A percentile compares a stretch with the other conserved stretches of the same genome.
Evolutionary conservation across 2,113 vertebrate genomes (phyloP).

Genomic region (Sus scrofa): T2T-Sscrofa CM000826.6:17625001-17625500

Average conservation of each 20-base stretch:
- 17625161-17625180: not conserved
- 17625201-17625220: not conserved
- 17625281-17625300: not conserved
- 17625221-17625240: not conserved
- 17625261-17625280: not conserved
- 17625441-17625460: conserved; percentile 19
- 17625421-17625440: not conserved
- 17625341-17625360: not conserved
- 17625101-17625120: not conserved
- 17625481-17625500: conserved; percentile 43
- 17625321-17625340: not conserved
- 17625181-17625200: not conserved
- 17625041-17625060: not conserved
- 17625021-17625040: not conserved
- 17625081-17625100: not conserved
- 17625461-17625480: conserved; percentile 45
- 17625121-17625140: not conserved
- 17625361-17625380: not conserved
- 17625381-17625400: not conserved
- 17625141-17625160: not conserved
- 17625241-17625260: not conserved
- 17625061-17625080: not conserved
- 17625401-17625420: not conserved
- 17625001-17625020: not conserved
- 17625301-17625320: not conserved